Evolutionary conservation across 2,797 vertebrate genomes (phyloP), one percentile per base, ranked within the genome.

Genomic region (Crenuchus spilurus): DNA sequence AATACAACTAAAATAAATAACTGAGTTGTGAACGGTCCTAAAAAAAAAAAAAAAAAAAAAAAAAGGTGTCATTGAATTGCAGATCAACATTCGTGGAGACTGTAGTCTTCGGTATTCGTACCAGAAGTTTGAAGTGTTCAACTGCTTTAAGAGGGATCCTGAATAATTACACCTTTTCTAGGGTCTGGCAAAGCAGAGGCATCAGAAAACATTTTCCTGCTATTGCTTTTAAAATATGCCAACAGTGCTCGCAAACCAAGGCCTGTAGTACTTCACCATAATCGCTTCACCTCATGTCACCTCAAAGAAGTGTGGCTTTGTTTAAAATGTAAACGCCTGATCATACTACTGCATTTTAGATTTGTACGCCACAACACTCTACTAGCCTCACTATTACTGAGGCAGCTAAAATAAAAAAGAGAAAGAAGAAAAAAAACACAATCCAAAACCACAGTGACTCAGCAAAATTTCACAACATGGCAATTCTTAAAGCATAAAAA

Each of bases 1-100:
- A 87, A 89, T 92, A 92, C 89, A 92, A 74, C 91, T 84, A 79
- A 90, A 93, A 92, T 92, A 93, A 93, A 92, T 92, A 85, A 91
- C n/a, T n/a, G n/a, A n/a, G n/a, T n/a, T n/a, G n/a, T n/a, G n/a
- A n/a, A n/a, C n/a, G n/a, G n/a, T n/a, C n/a, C n/a, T n/a, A n/a
- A n/a, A n/a, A n/a, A n/a, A n/a, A n/a, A n/a, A n/a, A n/a, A n/a
- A n/a, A n/a, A n/a, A n/a, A n/a, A 26, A 79, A 87, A 74, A 65
- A 82, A 77, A 64, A 62, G 81, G 72, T 65, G 60, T 73, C n/a
- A 39, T 61, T 82, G 54, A 61, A 79, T 75, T 79, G 41, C 76
- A 60, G 62, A 64, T 87, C 57, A 52, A 72, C 80, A 48, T 76
- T 84, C 71, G 81, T 58, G 49, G 76, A 71, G 55, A 24, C 75